These are phyloP conservation scores for Cyprinodon diabolis DNA, from an alignment of 2,797 vertebrate genomes.

Conservation along the genomic window DNA sequence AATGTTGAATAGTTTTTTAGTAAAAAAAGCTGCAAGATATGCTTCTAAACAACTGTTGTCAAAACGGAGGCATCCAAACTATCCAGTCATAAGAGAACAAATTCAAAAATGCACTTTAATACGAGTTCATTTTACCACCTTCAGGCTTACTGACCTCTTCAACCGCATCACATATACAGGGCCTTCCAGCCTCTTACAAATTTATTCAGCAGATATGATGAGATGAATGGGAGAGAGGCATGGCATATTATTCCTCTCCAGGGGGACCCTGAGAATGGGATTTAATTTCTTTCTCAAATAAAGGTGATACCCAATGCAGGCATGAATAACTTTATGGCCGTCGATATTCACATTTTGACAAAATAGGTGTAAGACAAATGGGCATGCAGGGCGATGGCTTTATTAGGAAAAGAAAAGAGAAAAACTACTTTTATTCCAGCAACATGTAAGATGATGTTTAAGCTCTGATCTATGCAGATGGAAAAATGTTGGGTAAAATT, in stretches of 20 bases:
- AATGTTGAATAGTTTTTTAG: too few species aligned
- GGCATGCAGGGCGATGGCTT: slow-evolving; percentile 55
- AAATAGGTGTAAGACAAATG: slow-evolving; percentile 69
- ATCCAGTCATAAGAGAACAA: slow-evolving; percentile 17
- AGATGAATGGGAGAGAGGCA: slow-evolving; percentile 59
- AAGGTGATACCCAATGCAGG: slow-evolving; percentile 62
- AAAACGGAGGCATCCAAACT: slow-evolving; percentile 25
- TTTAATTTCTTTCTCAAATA: slow-evolving; percentile 74
- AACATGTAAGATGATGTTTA: slow-evolving; percentile 40
- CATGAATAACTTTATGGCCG: slow-evolving; percentile 72
- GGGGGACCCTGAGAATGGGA: slow-evolving; percentile 64
- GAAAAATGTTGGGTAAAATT: neutral
- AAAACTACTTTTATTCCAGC: slow-evolving; percentile 31
- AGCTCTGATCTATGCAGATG: slow-evolving; percentile 34
- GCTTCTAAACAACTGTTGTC: slow-evolving; percentile 7
- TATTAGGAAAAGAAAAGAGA: slow-evolving; percentile 34
- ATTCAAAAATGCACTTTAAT: slow-evolving; percentile 33
- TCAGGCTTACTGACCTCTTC: slow-evolving; percentile 59
- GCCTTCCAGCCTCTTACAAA: slow-evolving; percentile 44
- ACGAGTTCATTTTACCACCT: slow-evolving; percentile 30
- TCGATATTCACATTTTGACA: slow-evolving; percentile 75
- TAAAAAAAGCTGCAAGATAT: neutral
- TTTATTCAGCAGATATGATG: slow-evolving; percentile 60
- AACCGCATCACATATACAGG: slow-evolving; percentile 35
- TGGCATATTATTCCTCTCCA: slow-evolving; percentile 68